A percentile compares a stretch with the other conserved stretches of the same genome.
Evolutionary conservation across 2,797 vertebrate genomes (phyloP).

Genomic region (Setipinna tenuifilis): DNA sequence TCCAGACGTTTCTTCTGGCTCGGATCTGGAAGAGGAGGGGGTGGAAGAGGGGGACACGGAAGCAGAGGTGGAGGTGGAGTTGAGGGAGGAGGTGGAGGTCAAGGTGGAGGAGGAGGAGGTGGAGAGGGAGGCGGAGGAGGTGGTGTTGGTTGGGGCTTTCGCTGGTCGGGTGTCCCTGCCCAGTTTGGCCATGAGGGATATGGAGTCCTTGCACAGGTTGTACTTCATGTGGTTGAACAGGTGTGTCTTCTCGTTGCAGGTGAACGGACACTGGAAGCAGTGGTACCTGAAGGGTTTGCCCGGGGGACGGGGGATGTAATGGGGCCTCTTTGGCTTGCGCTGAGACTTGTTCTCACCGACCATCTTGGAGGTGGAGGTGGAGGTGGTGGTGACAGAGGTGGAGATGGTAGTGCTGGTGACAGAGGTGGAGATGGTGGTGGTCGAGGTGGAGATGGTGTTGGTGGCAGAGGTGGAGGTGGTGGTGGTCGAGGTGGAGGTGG

Average conservation of each 20-base stretch:
- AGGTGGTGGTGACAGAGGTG: no score
- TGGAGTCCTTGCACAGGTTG: constrained; percentile 93
- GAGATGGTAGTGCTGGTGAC: no score
- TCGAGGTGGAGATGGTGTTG: no score
- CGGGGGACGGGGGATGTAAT: constrained; percentile 92
- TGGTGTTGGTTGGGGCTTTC: background rate
- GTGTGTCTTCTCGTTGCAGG: constrained; percentile 97
- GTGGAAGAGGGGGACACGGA: constrained; percentile 1
- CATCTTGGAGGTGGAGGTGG: background rate
- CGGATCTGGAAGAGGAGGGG: constrained; percentile 45
- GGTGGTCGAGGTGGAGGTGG: background rate
- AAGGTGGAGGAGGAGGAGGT: constrained; percentile 60
- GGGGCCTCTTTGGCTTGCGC: constrained; percentile 95
- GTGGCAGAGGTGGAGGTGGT: no score
- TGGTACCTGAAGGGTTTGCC: constrained; percentile 97
- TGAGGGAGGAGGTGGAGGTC: no score
- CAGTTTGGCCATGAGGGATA: constrained; percentile 87
- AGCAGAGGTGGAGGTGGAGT: no score
- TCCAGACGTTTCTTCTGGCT: background rate
- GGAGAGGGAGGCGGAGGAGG: constrained; percentile 41
- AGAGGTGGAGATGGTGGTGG: no score
- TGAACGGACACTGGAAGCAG: constrained; percentile 98
- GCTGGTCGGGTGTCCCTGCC: constrained; percentile 61
- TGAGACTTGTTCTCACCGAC: constrained; percentile 68
- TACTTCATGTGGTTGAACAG: constrained; percentile 99